Percentiles rank a stretch among this genome's conserved stretches.
These are phyloP conservation scores for Nematolebias whitei DNA, from an alignment of 2,113 vertebrate genomes.

Conservation along the genomic window DNA sequence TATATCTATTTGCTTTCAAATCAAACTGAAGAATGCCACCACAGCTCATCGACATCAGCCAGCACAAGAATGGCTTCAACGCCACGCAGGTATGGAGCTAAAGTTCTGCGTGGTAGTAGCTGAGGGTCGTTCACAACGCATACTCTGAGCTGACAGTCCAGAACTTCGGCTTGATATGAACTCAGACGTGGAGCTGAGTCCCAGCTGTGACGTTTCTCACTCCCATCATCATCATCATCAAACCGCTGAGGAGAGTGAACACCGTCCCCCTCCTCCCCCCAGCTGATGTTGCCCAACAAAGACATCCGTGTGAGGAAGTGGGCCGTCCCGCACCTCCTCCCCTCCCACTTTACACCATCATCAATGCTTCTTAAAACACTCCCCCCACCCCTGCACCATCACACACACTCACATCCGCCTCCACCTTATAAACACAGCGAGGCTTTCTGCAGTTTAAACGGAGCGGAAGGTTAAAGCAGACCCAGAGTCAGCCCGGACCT, in stretches of 20 bases:
- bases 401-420: conserved; percentile 70
- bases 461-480: neutral
- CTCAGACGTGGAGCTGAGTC: neutral
- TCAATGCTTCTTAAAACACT: no score
- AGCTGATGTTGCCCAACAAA: conserved; percentile 72
- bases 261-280: conserved; percentile 8
- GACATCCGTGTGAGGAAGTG: conserved; percentile 52
- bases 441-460: neutral
- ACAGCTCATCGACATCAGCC: no score
- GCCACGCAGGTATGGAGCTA: no score
- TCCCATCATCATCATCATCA: no score
- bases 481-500: conserved; percentile 40
- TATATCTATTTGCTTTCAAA: no score
- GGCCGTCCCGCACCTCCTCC: conserved; percentile 59
- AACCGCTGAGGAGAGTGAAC: conserved; percentile 55
- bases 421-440: conserved; percentile 73
- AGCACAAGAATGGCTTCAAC: no score
- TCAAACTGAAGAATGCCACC: no score
- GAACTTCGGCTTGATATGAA: neutral
- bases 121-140: no score
- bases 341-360: no score
- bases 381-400: conserved; percentile 70
- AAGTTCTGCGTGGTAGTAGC: no score
- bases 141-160: neutral
- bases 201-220: no score